phyloP scores from a whole-genome alignment of 2,113 vertebrate genomes.

The Ptilonorhynchus violaceus region DNA sequence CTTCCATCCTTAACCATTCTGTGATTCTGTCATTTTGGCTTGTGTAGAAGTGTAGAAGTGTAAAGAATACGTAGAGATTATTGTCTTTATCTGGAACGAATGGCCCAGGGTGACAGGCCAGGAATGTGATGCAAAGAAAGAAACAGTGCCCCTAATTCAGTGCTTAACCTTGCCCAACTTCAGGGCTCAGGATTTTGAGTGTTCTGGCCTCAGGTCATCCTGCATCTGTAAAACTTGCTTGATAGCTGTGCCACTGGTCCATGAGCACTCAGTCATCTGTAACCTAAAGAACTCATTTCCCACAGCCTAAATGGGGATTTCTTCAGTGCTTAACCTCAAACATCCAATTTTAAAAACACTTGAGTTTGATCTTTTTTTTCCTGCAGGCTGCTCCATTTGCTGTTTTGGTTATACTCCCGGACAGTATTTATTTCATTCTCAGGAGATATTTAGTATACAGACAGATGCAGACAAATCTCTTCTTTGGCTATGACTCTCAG shows the following conservation, averaged over 20 bases:
- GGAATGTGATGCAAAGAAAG: not conserved
- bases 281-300: not conserved
- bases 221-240: not conserved
- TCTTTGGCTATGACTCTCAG: not conserved
- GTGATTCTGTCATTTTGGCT: not conserved
- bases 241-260: not conserved
- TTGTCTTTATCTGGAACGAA: not conserved
- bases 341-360: not conserved
- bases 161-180: not conserved
- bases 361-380: not conserved
- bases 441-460: not conserved
- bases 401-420: not conserved
- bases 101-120: not conserved
- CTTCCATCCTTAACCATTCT: not conserved
- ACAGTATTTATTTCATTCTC: not conserved
- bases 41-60: not conserved
- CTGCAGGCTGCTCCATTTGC: not conserved
- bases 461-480: not conserved
- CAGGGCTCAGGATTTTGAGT: not conserved
- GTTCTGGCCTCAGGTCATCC: not conserved
- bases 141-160: not conserved
- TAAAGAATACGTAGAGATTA: not conserved
- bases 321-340: slow-evolving; percentile 10
- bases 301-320: not conserved
- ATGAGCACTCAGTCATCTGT: not conserved